phyloP scores from a whole-genome alignment of 2,888 invertebrate species.

The Taenaris catops region DNA sequence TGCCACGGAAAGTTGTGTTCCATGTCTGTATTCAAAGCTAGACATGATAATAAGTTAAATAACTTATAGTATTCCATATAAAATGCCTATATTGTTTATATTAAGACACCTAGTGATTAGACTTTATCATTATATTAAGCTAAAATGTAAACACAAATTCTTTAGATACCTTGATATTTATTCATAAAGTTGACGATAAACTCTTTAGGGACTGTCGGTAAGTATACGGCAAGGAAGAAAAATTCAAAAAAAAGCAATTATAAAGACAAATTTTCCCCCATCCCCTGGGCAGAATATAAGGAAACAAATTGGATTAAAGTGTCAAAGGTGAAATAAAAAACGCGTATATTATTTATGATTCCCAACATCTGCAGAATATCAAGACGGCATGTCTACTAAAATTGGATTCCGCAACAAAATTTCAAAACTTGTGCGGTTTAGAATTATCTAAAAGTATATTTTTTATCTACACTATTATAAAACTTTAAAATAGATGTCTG shows the following conservation, averaged over 20 bases:
- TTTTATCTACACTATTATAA: too few relatives aligned
- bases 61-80: too few relatives aligned
- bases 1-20: too few relatives aligned
- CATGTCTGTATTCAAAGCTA: too few relatives aligned
- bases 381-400: slow-evolving; percentile 31
- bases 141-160: too few relatives aligned
- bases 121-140: too few relatives aligned
- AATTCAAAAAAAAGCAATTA: slow-evolving; percentile 74
- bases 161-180: too few relatives aligned
- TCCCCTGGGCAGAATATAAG: slow-evolving; percentile 67
- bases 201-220: slow-evolving; percentile 13
- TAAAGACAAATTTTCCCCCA: slow-evolving; percentile 62
- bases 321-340: slow-evolving; percentile 79
- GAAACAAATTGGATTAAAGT: slow-evolving; percentile 79
- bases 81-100: too few relatives aligned
- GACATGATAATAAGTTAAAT: too few relatives aligned
- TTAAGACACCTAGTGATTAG: too few relatives aligned
- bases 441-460: not conserved
- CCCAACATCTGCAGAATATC: slow-evolving; percentile 62
- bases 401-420: slow-evolving; percentile 21
- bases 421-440: not conserved
- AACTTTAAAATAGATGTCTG: too few relatives aligned
- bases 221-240: slow-evolving; percentile 31
- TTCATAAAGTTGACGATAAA: slow-evolving; percentile 15
- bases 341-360: slow-evolving; percentile 56